Percentiles rank a stretch among this genome's conserved stretches.
These are phyloP conservation scores for Zaprionus nigranus DNA, from an alignment of 1,140 invertebrate species.

Conservation along the genomic window DNA sequence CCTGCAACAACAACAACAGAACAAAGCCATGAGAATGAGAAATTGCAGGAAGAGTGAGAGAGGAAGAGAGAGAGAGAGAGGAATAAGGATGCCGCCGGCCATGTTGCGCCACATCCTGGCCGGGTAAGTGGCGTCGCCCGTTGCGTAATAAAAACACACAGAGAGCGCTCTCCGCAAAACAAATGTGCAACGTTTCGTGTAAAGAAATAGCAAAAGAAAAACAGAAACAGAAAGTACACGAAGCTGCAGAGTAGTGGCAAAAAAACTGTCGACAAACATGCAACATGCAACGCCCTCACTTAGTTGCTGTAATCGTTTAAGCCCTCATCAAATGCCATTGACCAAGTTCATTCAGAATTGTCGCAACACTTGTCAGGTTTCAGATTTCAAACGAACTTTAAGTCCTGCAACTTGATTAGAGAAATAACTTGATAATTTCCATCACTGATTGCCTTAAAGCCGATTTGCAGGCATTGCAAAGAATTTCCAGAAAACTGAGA, in stretches of 20 bases:
- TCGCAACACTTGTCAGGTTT: slow-evolving; percentile 1
- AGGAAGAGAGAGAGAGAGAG: background rate
- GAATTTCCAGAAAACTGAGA: background rate
- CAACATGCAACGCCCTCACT: background rate
- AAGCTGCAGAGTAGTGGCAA: background rate
- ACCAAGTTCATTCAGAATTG: background rate
- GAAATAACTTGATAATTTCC: background rate
- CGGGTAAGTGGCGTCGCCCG: slow-evolving; percentile 1
- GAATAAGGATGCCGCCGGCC: background rate
- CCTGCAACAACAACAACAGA: slow-evolving; percentile 86
- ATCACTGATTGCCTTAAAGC: background rate
- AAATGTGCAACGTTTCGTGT: slow-evolving; percentile 35
- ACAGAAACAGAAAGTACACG: slow-evolving; percentile 6
- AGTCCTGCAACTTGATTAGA: background rate
- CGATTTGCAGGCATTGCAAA: background rate
- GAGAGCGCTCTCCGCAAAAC: slow-evolving; percentile 28
- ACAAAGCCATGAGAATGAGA: background rate
- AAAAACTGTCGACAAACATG: slow-evolving; percentile 18
- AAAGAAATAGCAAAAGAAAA: background rate
- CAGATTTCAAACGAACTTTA: slow-evolving; percentile 6
- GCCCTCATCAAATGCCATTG: background rate
- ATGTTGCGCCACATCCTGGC: slow-evolving; percentile 17
- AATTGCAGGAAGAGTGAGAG: background rate
- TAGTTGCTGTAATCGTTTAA: slow-evolving; percentile 11
- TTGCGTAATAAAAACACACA: slow-evolving; percentile 48